These are phyloP conservation scores for Mylabris sibirica DNA, from an alignment of 2,888 invertebrate genomes.

Conservation along the genomic window DNA sequence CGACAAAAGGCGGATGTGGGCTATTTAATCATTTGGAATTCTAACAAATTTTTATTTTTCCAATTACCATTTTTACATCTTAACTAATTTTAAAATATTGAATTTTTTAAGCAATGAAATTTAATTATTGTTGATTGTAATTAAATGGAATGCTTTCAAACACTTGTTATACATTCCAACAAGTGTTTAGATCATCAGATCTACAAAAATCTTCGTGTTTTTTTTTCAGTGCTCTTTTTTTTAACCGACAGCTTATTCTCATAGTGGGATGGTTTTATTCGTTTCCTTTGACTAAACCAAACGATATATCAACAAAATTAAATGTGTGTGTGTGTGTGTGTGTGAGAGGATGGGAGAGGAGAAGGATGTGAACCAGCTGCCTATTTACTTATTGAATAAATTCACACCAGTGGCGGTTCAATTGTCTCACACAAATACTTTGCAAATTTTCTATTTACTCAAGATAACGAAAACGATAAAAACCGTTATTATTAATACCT, in stretches of 20 bases:
- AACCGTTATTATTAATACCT: neutral
- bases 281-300: neutral
- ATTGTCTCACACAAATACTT: neutral
- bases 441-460: neutral
- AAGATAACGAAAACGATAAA: neutral
- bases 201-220: neutral
- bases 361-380: slow-evolving; percentile 2
- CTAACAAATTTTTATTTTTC: neutral
- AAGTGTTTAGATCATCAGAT: slow-evolving; percentile 41
- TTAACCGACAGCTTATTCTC: neutral
- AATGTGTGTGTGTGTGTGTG: neutral
- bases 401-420: slow-evolving; percentile 3
- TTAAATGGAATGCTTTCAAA: slow-evolving; percentile 29
- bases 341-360: neutral
- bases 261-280: neutral
- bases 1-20: slow-evolving; percentile 5
- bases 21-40: slow-evolving; percentile 1
- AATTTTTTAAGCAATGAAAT: neutral
- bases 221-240: neutral
- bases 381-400: neutral
- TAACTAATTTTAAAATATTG: neutral
- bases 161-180: slow-evolving; percentile 40
- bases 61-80: neutral
- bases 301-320: neutral
- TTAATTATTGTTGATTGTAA: slow-evolving; percentile 16